phyloP scores from a whole-genome alignment of 2,888 invertebrate species.

The Aleiodes testaceus region DNA sequence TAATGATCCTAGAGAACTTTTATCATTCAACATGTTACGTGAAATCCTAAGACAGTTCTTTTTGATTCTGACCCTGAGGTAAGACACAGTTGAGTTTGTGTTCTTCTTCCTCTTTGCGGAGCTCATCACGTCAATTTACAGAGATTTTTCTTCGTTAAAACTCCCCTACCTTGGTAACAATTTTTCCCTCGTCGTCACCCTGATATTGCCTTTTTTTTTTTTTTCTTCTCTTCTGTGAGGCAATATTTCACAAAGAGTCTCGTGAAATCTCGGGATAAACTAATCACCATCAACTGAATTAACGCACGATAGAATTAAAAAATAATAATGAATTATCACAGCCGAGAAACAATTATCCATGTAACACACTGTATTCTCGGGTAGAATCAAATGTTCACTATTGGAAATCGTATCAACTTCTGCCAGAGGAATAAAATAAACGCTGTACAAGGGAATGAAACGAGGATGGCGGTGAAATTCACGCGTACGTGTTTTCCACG shows the following conservation, averaged over 20 bases:
- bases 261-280: neutral
- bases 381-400: neutral
- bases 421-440: constrained; percentile 9
- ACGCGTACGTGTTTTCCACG: constrained; percentile 40
- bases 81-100: constrained; percentile 18
- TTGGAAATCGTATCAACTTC: neutral
- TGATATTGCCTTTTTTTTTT: constrained; percentile 9
- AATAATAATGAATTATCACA: too few relatives aligned
- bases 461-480: neutral
- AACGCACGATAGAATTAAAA: too few relatives aligned
- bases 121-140: constrained; percentile 34
- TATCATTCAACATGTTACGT: constrained; percentile 55
- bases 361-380: too few relatives aligned
- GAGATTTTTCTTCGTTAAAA: constrained; percentile 27
- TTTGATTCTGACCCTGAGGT: constrained; percentile 51
- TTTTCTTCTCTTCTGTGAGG: constrained; percentile 1
- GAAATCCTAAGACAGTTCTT: constrained; percentile 53
- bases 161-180: neutral
- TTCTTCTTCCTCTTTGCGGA: constrained; percentile 3
- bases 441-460: constrained; percentile 2
- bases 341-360: too few relatives aligned
- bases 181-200: constrained; percentile 11
- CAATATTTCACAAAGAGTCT: constrained; percentile 5
- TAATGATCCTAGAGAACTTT: constrained; percentile 51
- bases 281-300: too few relatives aligned